phyloP scores from a whole-genome alignment of 2,797 vertebrate genomes.

The Buphagus erythrorhynchus region DNA sequence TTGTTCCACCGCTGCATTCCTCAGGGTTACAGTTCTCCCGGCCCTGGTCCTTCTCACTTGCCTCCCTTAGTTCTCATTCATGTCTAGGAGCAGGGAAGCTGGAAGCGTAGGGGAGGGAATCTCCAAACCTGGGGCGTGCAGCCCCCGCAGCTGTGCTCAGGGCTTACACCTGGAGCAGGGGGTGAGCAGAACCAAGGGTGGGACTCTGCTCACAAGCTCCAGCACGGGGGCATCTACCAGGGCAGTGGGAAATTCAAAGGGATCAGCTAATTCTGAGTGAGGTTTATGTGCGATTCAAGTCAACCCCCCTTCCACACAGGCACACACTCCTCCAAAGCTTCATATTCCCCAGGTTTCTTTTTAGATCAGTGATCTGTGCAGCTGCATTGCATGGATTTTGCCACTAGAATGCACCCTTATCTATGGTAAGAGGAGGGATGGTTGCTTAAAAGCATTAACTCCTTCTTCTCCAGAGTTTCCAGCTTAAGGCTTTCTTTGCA shows the following conservation, averaged over 20 bases:
- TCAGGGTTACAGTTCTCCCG: conserved; percentile 24
- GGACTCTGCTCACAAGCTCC: neutral
- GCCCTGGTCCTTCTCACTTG: conserved; percentile 28
- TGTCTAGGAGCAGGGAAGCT: neutral
- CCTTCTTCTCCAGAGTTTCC: conserved; percentile 18
- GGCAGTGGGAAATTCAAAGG: neutral
- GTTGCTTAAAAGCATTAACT: conserved; percentile 58
- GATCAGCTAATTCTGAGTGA: neutral
- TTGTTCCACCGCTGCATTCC: conserved; percentile 59
- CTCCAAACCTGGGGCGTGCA: neutral
- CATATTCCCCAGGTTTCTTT: conserved; percentile 37
- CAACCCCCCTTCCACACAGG: neutral
- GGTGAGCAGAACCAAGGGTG: neutral
- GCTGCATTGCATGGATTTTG: conserved; percentile 80
- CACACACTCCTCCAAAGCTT: conserved; percentile 22
- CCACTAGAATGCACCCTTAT: conserved; percentile 86
- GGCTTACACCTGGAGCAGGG: conserved; percentile 4
- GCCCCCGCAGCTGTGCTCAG: neutral
- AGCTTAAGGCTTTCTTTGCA: neutral
- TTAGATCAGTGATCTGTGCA: conserved; percentile 49
- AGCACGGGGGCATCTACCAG: neutral
- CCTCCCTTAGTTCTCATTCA: conserved; percentile 23
- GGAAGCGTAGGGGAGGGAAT: neutral
- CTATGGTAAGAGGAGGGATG: conserved; percentile 72
- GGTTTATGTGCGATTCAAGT: neutral